These are phyloP conservation scores for Tachysurus vachellii DNA, from an alignment of 2,113 vertebrate species.

Conservation along the genomic window DNA sequence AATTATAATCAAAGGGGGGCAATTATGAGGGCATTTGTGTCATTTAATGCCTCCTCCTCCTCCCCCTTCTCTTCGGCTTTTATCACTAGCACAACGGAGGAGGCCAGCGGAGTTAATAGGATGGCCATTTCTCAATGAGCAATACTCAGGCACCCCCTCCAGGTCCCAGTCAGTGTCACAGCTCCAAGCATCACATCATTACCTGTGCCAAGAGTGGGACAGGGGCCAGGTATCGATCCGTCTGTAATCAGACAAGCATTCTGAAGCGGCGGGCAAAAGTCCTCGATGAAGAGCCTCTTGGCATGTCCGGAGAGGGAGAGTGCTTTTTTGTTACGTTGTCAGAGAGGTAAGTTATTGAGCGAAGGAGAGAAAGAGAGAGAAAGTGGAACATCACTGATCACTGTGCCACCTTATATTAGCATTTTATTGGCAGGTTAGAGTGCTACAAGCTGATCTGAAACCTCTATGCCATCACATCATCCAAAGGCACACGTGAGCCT, in stretches of 20 bases:
- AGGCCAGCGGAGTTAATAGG: slow-evolving; percentile 64
- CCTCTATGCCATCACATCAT: slow-evolving; percentile 11
- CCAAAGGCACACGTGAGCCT: not conserved
- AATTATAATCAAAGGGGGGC: slow-evolving; percentile 59
- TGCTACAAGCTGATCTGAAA: slow-evolving; percentile 7
- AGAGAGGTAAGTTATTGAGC: slow-evolving; percentile 46
- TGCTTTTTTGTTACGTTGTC: slow-evolving; percentile 54
- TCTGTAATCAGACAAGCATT: slow-evolving; percentile 72
- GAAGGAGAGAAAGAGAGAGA: slow-evolving; percentile 41
- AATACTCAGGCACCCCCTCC: slow-evolving; percentile 66
- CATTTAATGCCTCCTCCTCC: slow-evolving; percentile 66
- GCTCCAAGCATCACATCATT: slow-evolving; percentile 68
- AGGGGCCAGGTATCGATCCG: slow-evolving; percentile 72
- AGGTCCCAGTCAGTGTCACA: slow-evolving; percentile 73
- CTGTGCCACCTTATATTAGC: slow-evolving; percentile 51
- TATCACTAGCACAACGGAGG: slow-evolving; percentile 66
- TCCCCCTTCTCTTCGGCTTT: slow-evolving; percentile 64
- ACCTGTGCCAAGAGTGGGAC: slow-evolving; percentile 67
- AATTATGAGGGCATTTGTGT: slow-evolving; percentile 70
- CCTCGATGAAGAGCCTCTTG: slow-evolving; percentile 69
- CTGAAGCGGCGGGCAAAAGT: slow-evolving; percentile 67
- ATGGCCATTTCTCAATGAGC: slow-evolving; percentile 68
- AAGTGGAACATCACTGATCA: slow-evolving; percentile 56
- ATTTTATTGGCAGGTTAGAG: slow-evolving; percentile 26
- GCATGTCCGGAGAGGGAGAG: slow-evolving; percentile 60